Conservation (phyloP, 2,113 vertebrate genomes). For the Proteles cristata region DNA sequence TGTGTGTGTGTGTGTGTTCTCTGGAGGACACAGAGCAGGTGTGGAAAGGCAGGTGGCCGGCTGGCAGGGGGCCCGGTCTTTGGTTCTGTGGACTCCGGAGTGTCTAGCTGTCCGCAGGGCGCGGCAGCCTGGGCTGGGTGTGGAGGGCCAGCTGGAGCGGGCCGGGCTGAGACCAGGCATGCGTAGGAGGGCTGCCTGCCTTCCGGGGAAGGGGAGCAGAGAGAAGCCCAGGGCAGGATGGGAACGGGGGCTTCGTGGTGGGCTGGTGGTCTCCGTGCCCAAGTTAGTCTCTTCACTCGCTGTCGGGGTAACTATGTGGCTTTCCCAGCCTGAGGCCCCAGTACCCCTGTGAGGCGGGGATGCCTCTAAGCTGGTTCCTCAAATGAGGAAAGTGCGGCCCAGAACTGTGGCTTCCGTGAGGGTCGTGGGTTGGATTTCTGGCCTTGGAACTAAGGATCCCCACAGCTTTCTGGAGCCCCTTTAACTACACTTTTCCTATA, state of each 20-base stretch:
- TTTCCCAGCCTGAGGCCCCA: neutral
- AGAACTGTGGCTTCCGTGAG: neutral
- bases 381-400: neutral
- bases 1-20: no score
- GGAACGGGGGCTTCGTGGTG: neutral
- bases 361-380: no score
- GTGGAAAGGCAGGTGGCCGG: neutral
- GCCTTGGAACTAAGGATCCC: neutral
- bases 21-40: neutral
- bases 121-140: neutral
- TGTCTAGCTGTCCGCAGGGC: neutral
- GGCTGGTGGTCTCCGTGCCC: neutral
- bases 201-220: neutral
- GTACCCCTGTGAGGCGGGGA: neutral
- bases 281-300: no score
- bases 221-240: neutral
- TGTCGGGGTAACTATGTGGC: neutral
- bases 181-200: neutral
- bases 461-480: neutral
- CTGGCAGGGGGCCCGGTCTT: neutral
- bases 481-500: no score
- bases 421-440: neutral
- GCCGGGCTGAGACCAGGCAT: neutral
- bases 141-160: neutral
- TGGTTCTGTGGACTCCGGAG: neutral